A percentile compares a stretch with the other conserved stretches of the same genome.
These are phyloP conservation scores for Drosophila orena DNA, from an alignment of 1,140 invertebrate genomes.

Conservation along the genomic window DNA sequence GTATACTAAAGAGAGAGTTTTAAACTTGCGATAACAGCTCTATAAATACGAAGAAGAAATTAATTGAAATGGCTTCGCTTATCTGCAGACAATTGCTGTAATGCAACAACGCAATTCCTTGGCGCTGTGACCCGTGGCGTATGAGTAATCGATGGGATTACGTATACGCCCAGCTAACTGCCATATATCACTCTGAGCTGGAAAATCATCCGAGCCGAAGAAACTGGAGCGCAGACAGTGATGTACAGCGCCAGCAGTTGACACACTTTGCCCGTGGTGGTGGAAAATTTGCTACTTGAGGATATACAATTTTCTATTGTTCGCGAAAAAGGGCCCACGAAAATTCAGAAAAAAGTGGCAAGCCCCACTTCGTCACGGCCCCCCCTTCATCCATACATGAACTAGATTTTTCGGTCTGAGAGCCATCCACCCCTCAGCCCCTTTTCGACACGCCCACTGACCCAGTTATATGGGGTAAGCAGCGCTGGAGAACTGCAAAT, in stretches of 20 bases:
- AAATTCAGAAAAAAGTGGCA: conserved; percentile 8
- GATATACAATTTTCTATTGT: conserved; percentile 30
- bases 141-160: conserved; percentile 41
- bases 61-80: conserved; percentile 30
- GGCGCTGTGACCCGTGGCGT: conserved; percentile 11
- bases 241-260: conserved; percentile 24
- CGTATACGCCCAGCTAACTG: conserved; percentile 17
- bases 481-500: conserved; percentile 22
- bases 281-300: conserved; percentile 15
- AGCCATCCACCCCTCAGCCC: conserved; percentile 14
- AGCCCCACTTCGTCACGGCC: not conserved
- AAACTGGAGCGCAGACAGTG: conserved; percentile 28
- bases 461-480: conserved; percentile 54
- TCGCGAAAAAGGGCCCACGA: conserved; percentile 24
- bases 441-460: conserved; percentile 53
- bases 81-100: conserved; percentile 12
- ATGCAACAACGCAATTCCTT: conserved; percentile 29
- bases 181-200: not conserved
- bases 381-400: conserved; percentile 35
- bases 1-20: conserved; percentile 16
- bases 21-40: conserved; percentile 13
- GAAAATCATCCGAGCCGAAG: conserved; percentile 1
- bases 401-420: conserved; percentile 67
- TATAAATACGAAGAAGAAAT: conserved; percentile 21
- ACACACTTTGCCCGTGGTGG: conserved; percentile 25